Evolutionary conservation across 2,888 invertebrate genomes (phyloP).

Genomic region (Eumacrocentrus americanus): DNA sequence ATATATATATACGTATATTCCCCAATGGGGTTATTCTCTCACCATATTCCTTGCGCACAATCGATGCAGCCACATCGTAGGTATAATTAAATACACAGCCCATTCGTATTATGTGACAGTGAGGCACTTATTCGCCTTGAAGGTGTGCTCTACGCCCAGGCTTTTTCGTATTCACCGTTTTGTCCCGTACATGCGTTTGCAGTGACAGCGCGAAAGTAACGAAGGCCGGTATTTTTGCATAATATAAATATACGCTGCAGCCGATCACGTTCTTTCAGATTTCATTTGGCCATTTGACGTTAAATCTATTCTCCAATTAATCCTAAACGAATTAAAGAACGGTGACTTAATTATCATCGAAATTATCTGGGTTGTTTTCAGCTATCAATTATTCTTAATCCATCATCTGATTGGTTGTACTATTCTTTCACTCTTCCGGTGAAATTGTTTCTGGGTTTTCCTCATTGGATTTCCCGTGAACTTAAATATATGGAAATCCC

Average conservation of each 20-base stretch:
- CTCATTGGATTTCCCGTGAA: background rate
- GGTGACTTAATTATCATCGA: too few species aligned
- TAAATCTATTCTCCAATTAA: constrained; percentile 46
- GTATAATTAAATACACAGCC: constrained; percentile 52
- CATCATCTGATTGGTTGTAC: background rate
- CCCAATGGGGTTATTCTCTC: constrained; percentile 4
- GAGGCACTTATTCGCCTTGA: constrained; percentile 1
- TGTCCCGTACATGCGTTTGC: constrained; percentile 22
- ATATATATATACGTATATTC: constrained; percentile 8
- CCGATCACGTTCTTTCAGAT: too few species aligned
- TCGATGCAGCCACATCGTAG: constrained; percentile 43
- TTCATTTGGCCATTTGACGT: constrained; percentile 52
- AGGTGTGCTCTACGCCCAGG: constrained; percentile 8
- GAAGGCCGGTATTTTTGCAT: constrained; percentile 51
- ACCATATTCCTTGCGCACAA: constrained; percentile 43
- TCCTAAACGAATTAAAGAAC: background rate
- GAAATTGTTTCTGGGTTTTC: background rate
- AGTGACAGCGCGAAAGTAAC: constrained; percentile 47
- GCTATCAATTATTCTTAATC: constrained; percentile 2
- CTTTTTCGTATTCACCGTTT: constrained; percentile 10
- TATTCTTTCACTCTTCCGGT: background rate
- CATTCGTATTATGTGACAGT: constrained; percentile 1
- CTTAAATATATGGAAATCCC: background rate
- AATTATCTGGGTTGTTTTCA: too few species aligned
- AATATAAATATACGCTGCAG: constrained; percentile 33